phyloP scores from a whole-genome alignment of 2,888 invertebrate genomes.

The Spatulosminthurus flaviceps region DNA sequence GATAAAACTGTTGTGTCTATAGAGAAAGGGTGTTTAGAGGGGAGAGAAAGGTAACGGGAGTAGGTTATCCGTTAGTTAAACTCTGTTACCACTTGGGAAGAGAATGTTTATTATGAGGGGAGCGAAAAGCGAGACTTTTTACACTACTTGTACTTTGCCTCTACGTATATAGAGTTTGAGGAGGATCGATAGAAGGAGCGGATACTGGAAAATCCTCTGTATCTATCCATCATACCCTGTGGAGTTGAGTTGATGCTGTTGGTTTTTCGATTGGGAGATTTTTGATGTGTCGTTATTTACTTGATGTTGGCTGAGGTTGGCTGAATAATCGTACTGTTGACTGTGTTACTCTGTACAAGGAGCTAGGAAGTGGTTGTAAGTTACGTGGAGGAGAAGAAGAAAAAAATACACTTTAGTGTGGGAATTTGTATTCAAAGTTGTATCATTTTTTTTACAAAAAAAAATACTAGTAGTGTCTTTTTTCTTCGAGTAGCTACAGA shows the following conservation, averaged over 20 bases:
- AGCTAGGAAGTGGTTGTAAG: not conserved
- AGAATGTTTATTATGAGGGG: not conserved
- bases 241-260: not conserved
- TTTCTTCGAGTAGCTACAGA: too few species aligned
- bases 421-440: not conserved
- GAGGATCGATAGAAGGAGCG: not conserved
- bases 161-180: too few species aligned
- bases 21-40: too few species aligned
- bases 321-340: conserved; percentile 34
- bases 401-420: not conserved
- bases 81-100: not conserved
- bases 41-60: not conserved
- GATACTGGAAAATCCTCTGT: conserved; percentile 24
- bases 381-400: too few species aligned
- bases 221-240: conserved; percentile 12
- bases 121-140: not conserved
- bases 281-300: conserved; percentile 35
- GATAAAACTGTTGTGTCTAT: too few species aligned
- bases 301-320: not conserved
- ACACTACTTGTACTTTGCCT: not conserved
- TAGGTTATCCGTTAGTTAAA: not conserved
- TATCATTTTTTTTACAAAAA: not conserved
- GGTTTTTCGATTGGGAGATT: conserved; percentile 18
- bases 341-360: conserved; percentile 32
- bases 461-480: too few species aligned